Conservation (phyloP, 1,140 invertebrate genomes). For the Cotesia typhae region DNA sequence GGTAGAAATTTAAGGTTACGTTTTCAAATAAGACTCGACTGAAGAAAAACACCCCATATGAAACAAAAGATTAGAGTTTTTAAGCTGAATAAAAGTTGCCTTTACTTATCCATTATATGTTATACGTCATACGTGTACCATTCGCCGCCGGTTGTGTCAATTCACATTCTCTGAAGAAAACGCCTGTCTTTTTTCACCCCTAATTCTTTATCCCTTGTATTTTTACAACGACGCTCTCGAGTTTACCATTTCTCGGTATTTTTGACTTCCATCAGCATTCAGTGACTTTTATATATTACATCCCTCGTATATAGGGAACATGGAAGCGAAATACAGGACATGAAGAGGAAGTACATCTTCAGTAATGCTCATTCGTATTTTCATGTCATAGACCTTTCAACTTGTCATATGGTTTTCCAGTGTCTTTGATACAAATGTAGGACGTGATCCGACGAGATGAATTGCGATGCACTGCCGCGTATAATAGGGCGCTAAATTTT, state of each 20-base stretch:
- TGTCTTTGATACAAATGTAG: slow-evolving; percentile 20
- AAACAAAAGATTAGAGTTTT: slow-evolving; percentile 52
- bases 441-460: slow-evolving; percentile 30
- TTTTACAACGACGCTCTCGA: slow-evolving; percentile 4
- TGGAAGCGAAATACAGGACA: too few species aligned
- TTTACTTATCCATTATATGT: slow-evolving; percentile 41
- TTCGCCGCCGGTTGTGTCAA: slow-evolving; percentile 38
- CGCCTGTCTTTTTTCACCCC: slow-evolving; percentile 29
- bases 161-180: slow-evolving; percentile 14
- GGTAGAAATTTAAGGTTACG: slow-evolving; percentile 18
- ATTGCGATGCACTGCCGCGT: slow-evolving; percentile 10
- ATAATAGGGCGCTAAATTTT: not conserved
- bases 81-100: slow-evolving; percentile 44
- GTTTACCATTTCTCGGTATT: slow-evolving; percentile 17
- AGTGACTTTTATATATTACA: slow-evolving; percentile 15
- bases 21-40: slow-evolving; percentile 33
- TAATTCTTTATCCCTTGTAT: slow-evolving; percentile 31
- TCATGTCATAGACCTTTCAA: slow-evolving; percentile 31
- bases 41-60: slow-evolving; percentile 43
- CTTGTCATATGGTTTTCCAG: slow-evolving; percentile 29
- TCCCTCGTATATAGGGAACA: not conserved
- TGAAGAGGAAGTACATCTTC: not conserved
- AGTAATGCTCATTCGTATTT: slow-evolving; percentile 26
- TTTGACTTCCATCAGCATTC: slow-evolving; percentile 25
- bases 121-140: slow-evolving; percentile 53